Evolutionary conservation across 1,140 invertebrate species (phyloP).

Genomic region (Aleiodes sp.): DNA sequence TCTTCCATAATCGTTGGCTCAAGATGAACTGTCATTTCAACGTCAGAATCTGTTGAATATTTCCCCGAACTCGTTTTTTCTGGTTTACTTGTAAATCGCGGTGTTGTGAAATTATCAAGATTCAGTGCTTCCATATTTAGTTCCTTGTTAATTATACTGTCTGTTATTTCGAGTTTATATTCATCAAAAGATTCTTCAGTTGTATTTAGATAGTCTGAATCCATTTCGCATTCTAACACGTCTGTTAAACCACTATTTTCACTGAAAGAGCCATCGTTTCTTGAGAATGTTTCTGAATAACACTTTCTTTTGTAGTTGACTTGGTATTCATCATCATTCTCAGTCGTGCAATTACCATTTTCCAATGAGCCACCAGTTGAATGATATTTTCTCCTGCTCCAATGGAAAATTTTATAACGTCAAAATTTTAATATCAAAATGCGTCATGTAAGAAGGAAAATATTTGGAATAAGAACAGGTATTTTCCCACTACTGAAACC

Average conservation of each 20-base stretch:
- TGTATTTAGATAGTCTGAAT: neutral
- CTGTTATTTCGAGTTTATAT: neutral
- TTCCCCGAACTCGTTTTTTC: neutral
- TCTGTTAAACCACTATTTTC: neutral
- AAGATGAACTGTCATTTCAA: neutral
- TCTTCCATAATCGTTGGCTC: neutral
- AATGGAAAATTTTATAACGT: neutral
- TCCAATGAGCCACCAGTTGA: neutral
- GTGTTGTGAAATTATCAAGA: neutral
- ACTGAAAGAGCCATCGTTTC: neutral
- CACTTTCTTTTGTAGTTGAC: slow-evolving; percentile 21
- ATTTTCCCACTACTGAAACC: too few species aligned
- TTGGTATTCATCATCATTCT: neutral
- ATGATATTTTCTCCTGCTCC: slow-evolving; percentile 17
- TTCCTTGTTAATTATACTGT: neutral
- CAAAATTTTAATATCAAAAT: too few species aligned
- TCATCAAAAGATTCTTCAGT: neutral
- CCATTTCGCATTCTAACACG: too few species aligned
- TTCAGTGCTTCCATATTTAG: neutral
- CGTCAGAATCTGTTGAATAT: neutral
- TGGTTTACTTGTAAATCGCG: neutral
- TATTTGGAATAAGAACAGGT: too few species aligned
- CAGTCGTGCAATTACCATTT: neutral
- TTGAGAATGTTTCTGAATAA: slow-evolving; percentile 8
- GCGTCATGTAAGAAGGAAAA: too few species aligned